phyloP scores from a whole-genome alignment of 2,797 vertebrate species.

The Fundulus diaphanus region DNA sequence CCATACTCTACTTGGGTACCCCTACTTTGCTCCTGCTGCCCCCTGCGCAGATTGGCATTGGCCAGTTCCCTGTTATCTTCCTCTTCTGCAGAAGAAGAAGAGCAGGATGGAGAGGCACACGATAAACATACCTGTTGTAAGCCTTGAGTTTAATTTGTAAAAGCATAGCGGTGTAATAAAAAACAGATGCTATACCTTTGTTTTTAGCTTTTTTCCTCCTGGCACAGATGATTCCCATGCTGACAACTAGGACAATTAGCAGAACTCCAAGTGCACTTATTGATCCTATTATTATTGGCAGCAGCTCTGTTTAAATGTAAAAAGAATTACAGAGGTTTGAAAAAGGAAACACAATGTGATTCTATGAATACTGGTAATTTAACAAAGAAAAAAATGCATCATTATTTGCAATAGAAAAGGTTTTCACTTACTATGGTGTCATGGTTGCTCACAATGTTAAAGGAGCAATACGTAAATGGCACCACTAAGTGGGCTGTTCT shows the following conservation, averaged over 20 bases:
- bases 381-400: not conserved
- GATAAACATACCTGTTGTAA: not conserved
- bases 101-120: not conserved
- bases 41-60: not conserved
- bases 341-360: not conserved
- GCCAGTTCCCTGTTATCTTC: too few species aligned
- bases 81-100: not conserved
- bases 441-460: not conserved
- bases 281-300: not conserved
- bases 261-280: constrained; percentile 21
- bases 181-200: constrained; percentile 11
- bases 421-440: constrained; percentile 51
- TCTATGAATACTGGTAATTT: not conserved
- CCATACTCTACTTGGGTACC: not conserved
- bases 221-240: constrained; percentile 12
- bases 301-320: fast-evolving
- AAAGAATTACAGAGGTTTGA: constrained; percentile 1
- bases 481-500: too few species aligned
- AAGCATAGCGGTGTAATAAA: not conserved
- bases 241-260: constrained; percentile 31
- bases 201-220: constrained; percentile 39
- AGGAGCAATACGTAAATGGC: too few species aligned
- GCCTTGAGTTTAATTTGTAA: not conserved
- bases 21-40: not conserved
- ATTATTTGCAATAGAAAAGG: constrained; percentile 4